Conservation (phyloP, 2,113 vertebrate genomes). For the Tichodroma muraria region DNA sequence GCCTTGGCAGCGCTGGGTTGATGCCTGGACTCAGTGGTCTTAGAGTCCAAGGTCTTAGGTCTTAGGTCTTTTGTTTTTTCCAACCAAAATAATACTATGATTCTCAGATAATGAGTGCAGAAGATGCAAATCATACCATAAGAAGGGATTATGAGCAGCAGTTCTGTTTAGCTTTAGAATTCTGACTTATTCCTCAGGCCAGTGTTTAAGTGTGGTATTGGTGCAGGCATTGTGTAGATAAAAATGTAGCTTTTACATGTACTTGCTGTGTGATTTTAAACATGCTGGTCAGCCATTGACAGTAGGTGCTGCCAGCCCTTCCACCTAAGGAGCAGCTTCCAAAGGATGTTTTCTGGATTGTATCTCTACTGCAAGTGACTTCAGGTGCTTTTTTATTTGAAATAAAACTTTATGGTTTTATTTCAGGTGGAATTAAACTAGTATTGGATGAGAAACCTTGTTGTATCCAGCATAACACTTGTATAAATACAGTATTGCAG, state of each 20-base stretch:
- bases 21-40: neutral
- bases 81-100: neutral
- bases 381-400: neutral
- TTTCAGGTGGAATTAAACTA: neutral
- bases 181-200: neutral
- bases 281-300: neutral
- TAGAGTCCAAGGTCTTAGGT: no score
- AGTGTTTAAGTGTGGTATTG: neutral
- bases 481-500: neutral
- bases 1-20: neutral
- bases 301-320: neutral
- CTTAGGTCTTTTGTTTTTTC: no score
- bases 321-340: neutral
- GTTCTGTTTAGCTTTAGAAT: neutral
- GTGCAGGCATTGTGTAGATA: neutral
- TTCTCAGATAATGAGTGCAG: neutral
- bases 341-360: neutral
- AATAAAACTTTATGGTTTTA: accelerated
- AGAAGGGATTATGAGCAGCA: neutral
- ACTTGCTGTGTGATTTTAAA: neutral
- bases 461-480: neutral
- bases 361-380: neutral
- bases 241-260: neutral
- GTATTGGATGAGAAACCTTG: neutral
- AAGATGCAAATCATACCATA: neutral